phyloP scores from a whole-genome alignment of 2,888 invertebrate genomes.

The Troilus luridus region DNA sequence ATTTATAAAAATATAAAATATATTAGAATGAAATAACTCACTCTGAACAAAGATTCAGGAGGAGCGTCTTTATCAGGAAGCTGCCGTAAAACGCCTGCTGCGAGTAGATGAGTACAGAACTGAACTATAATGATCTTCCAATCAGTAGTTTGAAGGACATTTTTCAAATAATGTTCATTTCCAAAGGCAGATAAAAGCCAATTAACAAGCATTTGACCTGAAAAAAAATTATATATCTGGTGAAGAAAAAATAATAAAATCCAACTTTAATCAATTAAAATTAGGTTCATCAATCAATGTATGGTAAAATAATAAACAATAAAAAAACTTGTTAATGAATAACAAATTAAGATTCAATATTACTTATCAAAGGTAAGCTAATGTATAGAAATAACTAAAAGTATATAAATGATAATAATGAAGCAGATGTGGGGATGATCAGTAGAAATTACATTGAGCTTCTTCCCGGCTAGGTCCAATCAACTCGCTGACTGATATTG shows the following conservation, averaged over 20 bases:
- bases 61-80: slow-evolving; percentile 82
- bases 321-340: too few species aligned
- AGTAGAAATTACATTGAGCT: too few species aligned
- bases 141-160: slow-evolving; percentile 78
- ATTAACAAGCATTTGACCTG: slow-evolving; percentile 93
- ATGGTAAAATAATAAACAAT: too few species aligned
- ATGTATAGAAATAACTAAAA: too few species aligned
- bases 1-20: neutral
- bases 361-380: too few species aligned
- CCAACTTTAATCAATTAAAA: too few species aligned
- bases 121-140: slow-evolving; percentile 83
- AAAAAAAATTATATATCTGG: slow-evolving; percentile 67
- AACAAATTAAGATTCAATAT: too few species aligned
- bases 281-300: too few species aligned
- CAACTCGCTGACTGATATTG: too few species aligned
- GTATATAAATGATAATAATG: too few species aligned
- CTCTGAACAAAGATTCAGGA: slow-evolving; percentile 80
- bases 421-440: too few species aligned
- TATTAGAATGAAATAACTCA: slow-evolving; percentile 67
- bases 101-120: slow-evolving; percentile 89
- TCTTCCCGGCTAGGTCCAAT: too few species aligned
- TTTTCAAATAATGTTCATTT: slow-evolving; percentile 78
- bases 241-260: neutral
- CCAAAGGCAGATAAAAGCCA: slow-evolving; percentile 87
- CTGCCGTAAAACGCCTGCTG: slow-evolving; percentile 87